Evolutionary conservation across 2,113 vertebrate genomes (phyloP), one percentile per base, ranked within the genome.

Genomic region (Smithornis capensis): DNA sequence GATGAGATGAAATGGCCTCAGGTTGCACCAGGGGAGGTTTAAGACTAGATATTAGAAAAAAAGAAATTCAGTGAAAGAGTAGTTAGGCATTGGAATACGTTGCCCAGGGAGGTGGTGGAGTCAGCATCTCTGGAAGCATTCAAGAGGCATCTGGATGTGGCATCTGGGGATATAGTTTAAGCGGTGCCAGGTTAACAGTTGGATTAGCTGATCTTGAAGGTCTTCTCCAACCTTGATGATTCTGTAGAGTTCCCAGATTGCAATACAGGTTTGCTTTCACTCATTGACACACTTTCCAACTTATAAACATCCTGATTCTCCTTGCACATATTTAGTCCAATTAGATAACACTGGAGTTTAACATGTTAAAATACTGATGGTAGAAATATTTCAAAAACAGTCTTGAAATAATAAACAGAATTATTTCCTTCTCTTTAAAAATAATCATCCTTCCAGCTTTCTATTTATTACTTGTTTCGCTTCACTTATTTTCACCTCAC

Each of bases 401-500:
- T 74, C 47, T 45, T 60, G 35, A 93, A 77, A 83, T 42, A 71
- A 76, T 49, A 56, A 83, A 53, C 27, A 40, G 13, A 83, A 67
- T 77, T 63, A 70, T 83, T 85, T 50, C 37, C 19, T 73, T 69
- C 19, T 71, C 10, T 62, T 89, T 71, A 56, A 82, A 94, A 88
- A 83, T 49, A 79, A 63, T 79, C 33, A 60, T 67, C 35, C 6
- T 75, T 24, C 12, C 56, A 87, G 5, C 15, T 78, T 91, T 42
- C 33, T 83, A 44, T 19, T 75, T 77, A 60, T 70, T 83, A 40
- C 12, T 83, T 83, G 35, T 56, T 96, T 93, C 52, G 38, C 68
- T 95, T 88, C 86, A 90, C 67, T 83, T 87, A 95, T 83, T 93
- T 95, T 76, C 45, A 92, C 60, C 62, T 97, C 57, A 64, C 87